phyloP scores from a whole-genome alignment of 2,797 vertebrate species.

The Sebastes kiyomatsui region DNA sequence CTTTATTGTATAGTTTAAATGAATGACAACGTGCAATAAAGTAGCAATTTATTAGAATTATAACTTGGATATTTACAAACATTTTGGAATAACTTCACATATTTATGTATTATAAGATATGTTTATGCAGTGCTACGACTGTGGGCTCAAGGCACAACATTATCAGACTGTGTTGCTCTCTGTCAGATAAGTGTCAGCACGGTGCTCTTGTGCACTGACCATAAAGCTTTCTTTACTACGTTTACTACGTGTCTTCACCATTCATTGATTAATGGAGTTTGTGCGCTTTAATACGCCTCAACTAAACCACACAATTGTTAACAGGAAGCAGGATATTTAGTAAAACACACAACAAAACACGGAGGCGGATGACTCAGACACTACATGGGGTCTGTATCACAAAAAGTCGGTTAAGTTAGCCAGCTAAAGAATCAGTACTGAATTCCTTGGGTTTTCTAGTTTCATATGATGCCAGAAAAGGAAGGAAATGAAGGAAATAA shows the following conservation, averaged over 20 bases:
- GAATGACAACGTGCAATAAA: background rate
- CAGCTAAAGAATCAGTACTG: background rate
- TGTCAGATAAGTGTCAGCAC: background rate
- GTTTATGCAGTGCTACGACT: background rate
- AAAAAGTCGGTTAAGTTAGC: background rate
- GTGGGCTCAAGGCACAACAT: background rate
- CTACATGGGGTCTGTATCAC: background rate
- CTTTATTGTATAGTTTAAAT: background rate
- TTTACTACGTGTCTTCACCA: background rate
- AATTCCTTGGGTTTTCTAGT: too few relatives aligned
- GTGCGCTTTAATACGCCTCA: background rate
- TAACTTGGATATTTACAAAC: background rate
- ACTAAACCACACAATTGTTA: background rate
- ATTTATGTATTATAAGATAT: background rate
- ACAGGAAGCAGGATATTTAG: too few relatives aligned
- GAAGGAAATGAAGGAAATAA: too few relatives aligned
- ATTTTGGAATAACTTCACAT: background rate
- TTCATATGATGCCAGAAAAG: accelerated
- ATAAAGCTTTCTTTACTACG: background rate
- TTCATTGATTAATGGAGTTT: background rate
- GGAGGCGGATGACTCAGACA: background rate
- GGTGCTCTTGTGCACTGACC: background rate
- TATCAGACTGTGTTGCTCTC: background rate
- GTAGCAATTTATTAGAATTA: too few relatives aligned
- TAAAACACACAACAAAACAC: background rate